Percentiles rank a stretch among this genome's conserved stretches.
Conservation (phyloP, 1,140 invertebrate species). For the Andricus grossulariae region DNA sequence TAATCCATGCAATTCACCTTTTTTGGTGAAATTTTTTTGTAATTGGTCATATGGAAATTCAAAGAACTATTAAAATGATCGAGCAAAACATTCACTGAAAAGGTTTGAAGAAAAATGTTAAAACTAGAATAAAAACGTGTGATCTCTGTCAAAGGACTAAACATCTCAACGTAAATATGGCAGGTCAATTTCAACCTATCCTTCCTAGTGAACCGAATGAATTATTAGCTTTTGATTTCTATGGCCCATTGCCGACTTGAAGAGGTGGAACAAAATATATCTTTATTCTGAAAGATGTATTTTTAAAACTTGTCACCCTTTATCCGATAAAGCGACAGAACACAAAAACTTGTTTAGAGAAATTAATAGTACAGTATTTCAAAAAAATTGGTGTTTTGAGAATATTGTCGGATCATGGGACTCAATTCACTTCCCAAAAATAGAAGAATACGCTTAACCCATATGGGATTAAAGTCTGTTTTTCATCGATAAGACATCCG, state of each 20-base stretch:
- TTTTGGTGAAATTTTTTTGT: too few species aligned
- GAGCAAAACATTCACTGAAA: too few species aligned
- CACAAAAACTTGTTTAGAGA: not conserved
- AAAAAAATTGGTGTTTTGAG: conserved; percentile 50
- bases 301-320: too few species aligned
- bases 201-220: conserved; percentile 20
- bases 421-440: too few species aligned
- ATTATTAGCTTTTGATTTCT: conserved; percentile 40
- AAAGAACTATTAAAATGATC: too few species aligned
- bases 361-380: conserved; percentile 33
- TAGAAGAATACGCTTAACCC: conserved; percentile 33
- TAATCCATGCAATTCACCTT: too few species aligned
- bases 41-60: too few species aligned
- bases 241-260: conserved; percentile 33
- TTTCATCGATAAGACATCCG: conserved; percentile 61
- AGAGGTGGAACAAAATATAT: conserved; percentile 34
- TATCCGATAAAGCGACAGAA: conserved; percentile 35
- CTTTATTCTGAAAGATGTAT: conserved; percentile 31
- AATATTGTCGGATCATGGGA: conserved; percentile 66
- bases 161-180: too few species aligned
- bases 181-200: too few species aligned
- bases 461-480: conserved; percentile 16
- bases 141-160: too few species aligned
- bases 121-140: too few species aligned
- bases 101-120: too few species aligned